These are phyloP conservation scores for Lasiurus borealis DNA, from an alignment of 2,113 vertebrate genomes.

Conservation along the genomic window DNA sequence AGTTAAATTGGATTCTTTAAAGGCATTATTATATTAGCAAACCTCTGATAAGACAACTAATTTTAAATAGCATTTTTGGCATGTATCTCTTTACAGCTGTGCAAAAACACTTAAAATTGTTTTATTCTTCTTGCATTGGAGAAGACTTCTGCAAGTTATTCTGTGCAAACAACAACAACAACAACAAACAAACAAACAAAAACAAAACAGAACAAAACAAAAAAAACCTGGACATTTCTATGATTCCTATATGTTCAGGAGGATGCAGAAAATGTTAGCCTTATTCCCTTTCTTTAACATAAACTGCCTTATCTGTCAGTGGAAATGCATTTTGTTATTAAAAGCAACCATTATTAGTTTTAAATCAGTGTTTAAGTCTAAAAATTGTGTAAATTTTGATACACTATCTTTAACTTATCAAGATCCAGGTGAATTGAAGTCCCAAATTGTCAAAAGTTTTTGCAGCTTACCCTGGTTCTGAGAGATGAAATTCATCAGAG, in stretches of 20 bases:
- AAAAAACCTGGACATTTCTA: background rate
- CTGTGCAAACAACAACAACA: background rate
- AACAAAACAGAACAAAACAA: too few species aligned
- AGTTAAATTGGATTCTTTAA: conserved; percentile 45
- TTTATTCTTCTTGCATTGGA: background rate
- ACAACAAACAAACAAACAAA: background rate
- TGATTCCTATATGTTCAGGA: background rate
- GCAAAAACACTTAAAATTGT: background rate
- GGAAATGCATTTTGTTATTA: background rate
- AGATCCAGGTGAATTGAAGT: background rate
- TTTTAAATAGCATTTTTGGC: conserved; percentile 49
- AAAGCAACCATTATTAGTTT: background rate
- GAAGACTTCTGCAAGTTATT: background rate
- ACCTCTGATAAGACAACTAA: background rate
- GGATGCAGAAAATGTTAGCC: background rate
- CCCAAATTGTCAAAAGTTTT: background rate
- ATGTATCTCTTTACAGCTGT: background rate
- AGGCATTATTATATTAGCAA: conserved; percentile 38
- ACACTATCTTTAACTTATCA: background rate
- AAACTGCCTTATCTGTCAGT: background rate
- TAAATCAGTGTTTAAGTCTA: background rate
- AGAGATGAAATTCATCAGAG: background rate
- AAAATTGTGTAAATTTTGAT: conserved; percentile 1
- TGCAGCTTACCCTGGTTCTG: conserved; percentile 19
- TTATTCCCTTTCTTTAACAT: background rate